A percentile compares a stretch with the other conserved stretches of the same genome.
phyloP scores from a whole-genome alignment of 2,888 invertebrate species.

The Phyto melanocephala region DNA sequence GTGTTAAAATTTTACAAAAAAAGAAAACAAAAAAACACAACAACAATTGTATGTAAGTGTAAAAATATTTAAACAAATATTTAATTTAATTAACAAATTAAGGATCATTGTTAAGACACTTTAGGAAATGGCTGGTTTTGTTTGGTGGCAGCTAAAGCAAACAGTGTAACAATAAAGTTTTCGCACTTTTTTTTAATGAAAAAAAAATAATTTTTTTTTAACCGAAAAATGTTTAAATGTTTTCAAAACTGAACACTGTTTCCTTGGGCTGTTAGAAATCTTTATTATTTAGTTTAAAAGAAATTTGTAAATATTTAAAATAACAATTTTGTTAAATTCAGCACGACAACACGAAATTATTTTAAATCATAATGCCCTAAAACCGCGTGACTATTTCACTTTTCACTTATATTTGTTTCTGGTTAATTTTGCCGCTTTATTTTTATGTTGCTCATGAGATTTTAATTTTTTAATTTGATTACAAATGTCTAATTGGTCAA shows the following conservation, averaged over 20 bases:
- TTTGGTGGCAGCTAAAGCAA: no score
- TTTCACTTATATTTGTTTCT: neutral
- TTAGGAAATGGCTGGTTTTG: no score
- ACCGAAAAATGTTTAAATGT: no score
- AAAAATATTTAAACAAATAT: constrained; percentile 2
- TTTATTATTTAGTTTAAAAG: neutral
- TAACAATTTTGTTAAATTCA: constrained; percentile 20
- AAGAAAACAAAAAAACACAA: neutral
- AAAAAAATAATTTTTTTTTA: no score
- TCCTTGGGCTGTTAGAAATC: neutral
- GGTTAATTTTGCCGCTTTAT: neutral
- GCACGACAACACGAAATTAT: neutral
- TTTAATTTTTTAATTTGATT: constrained; percentile 9
- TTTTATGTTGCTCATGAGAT: constrained; percentile 15
- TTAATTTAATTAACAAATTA: neutral
- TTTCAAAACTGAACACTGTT: neutral
- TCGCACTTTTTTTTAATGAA: no score
- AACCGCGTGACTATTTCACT: no score
- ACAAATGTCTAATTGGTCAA: neutral
- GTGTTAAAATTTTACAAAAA: constrained; percentile 18
- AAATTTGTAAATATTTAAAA: constrained; percentile 28
- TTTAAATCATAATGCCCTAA: neutral
- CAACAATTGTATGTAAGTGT: constrained; percentile 20
- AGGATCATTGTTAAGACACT: neutral
- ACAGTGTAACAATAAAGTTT: no score